Percentiles rank a stretch among this genome's conserved stretches.
Evolutionary conservation across 1,140 invertebrate species (phyloP).

Genomic region (Drosophila nannoptera): DNA sequence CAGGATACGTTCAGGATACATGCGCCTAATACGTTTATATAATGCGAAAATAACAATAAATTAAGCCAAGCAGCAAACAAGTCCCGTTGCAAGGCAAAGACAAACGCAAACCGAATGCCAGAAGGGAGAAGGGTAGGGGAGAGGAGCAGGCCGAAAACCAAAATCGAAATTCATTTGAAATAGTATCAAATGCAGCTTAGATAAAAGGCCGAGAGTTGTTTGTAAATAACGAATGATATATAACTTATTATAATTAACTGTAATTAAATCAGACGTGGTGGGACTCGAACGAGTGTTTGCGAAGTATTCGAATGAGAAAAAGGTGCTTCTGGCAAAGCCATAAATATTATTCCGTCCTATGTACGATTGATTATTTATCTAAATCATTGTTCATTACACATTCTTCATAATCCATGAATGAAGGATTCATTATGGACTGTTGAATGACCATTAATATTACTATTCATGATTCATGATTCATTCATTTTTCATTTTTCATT

Average conservation of each 20-base stretch:
- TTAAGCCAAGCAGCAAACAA: slow-evolving; percentile 50
- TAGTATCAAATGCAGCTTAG: slow-evolving; percentile 19
- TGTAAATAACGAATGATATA: background rate
- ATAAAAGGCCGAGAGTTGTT: slow-evolving; percentile 24
- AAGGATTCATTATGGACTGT: too few species aligned
- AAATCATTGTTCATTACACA: too few species aligned
- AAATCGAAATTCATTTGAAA: slow-evolving; percentile 28
- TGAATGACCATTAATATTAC: too few species aligned
- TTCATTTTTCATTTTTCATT: too few species aligned
- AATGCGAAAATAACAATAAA: slow-evolving; percentile 71
- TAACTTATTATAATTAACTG: slow-evolving; percentile 1
- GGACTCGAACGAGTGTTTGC: too few species aligned
- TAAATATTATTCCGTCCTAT: too few species aligned
- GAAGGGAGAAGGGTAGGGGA: slow-evolving; percentile 8
- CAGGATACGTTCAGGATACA: slow-evolving; percentile 12
- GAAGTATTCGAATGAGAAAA: too few species aligned
- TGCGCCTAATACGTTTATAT: slow-evolving; percentile 62
- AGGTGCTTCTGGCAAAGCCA: too few species aligned
- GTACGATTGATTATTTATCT: too few species aligned
- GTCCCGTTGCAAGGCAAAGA: background rate
- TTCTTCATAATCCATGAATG: too few species aligned
- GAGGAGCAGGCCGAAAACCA: background rate
- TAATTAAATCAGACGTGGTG: too few species aligned
- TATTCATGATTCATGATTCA: too few species aligned
- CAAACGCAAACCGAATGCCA: slow-evolving; percentile 12